phyloP scores from a whole-genome alignment of 2,113 vertebrate genomes.

The Pseudorasbora parva region DNA sequence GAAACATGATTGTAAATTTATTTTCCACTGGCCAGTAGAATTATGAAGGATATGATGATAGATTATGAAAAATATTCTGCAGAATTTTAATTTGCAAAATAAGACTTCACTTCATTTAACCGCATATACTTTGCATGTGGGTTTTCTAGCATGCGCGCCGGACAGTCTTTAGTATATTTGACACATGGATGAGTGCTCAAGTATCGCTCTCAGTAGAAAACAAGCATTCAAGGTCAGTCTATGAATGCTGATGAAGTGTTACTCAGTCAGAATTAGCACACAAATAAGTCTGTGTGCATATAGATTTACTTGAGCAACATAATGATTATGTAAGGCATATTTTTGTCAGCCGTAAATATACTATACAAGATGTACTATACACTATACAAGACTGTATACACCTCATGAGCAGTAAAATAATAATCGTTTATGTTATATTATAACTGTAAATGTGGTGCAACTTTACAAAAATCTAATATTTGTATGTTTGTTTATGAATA shows the following conservation, averaged over 20 bases:
- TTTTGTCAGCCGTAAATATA: background rate
- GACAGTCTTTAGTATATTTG: background rate
- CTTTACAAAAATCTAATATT: too few species aligned
- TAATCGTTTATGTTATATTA: too few species aligned
- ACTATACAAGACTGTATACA: too few species aligned
- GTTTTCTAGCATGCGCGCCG: background rate
- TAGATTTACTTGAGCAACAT: background rate
- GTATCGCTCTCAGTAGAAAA: background rate
- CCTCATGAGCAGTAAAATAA: too few species aligned
- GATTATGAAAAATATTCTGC: background rate
- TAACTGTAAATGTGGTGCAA: too few species aligned
- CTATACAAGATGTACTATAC: too few species aligned
- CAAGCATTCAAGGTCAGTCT: background rate
- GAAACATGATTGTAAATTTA: background rate
- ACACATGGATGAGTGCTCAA: background rate
- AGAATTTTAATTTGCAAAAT: slow-evolving; percentile 15
- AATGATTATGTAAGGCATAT: background rate
- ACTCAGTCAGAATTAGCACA: background rate
- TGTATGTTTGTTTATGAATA: too few species aligned
- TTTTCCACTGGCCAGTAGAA: background rate
- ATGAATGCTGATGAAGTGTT: slow-evolving; percentile 4
- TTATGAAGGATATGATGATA: background rate
- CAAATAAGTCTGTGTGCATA: background rate
- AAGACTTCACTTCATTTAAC: slow-evolving; percentile 3
- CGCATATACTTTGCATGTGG: background rate